Evolutionary conservation across 2,797 vertebrate species (phyloP).

Genomic region (Lophius americanus): DNA sequence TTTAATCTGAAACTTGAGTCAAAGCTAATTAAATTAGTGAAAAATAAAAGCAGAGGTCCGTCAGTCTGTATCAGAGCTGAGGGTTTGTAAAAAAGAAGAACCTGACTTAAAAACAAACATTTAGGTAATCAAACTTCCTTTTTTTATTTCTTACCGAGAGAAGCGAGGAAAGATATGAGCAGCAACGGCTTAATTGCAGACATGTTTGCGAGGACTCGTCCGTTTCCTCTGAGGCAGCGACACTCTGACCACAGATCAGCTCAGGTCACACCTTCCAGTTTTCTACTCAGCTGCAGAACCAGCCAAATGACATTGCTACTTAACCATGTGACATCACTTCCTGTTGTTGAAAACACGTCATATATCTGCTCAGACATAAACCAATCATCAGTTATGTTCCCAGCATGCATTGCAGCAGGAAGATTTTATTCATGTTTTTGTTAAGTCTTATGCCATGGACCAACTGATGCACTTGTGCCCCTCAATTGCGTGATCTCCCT

Average conservation of each 20-base stretch:
- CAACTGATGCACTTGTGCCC: too few relatives aligned
- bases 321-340: constrained; percentile 11
- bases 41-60: too few relatives aligned
- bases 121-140: neutral
- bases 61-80: neutral
- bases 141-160: constrained; percentile 32
- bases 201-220: constrained; percentile 2
- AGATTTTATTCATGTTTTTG: too few relatives aligned
- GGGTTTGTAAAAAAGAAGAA: too few relatives aligned
- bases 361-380: neutral
- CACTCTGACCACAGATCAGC: constrained; percentile 32
- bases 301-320: neutral
- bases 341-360: constrained; percentile 2
- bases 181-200: constrained; percentile 29
- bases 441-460: neutral
- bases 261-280: neutral
- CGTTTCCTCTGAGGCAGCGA: constrained; percentile 18
- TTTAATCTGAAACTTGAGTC: too few relatives aligned
- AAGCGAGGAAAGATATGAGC: constrained; percentile 13
- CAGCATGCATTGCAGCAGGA: neutral
- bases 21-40: too few relatives aligned
- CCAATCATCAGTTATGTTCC: neutral
- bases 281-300: neutral
- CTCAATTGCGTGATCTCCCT: too few relatives aligned
- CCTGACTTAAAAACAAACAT: too few relatives aligned